A percentile compares a stretch with the other conserved stretches of the same genome.
Conservation (phyloP, 2,113 vertebrate genomes). For the Scortum barcoo region DNA sequence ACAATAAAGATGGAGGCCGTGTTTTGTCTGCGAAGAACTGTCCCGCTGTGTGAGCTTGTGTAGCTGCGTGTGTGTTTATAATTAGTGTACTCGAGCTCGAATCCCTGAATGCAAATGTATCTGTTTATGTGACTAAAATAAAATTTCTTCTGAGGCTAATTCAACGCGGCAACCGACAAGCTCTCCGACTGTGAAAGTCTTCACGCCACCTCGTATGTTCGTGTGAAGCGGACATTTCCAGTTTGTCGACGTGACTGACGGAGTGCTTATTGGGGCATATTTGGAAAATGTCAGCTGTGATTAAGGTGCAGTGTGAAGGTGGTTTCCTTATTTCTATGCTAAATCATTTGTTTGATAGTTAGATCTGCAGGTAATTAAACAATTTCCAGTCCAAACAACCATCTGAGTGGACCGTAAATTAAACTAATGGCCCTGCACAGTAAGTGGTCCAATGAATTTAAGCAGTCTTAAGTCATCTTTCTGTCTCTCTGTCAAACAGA, state of each 20-base stretch:
- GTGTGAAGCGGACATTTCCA: constrained; percentile 25
- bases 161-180: background rate
- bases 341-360: constrained; percentile 25
- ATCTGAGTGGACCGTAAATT: constrained; percentile 34
- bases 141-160: constrained; percentile 11
- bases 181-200: constrained; percentile 2
- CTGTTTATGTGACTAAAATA: constrained; percentile 25
- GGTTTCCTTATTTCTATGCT: background rate
- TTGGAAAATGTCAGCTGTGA: background rate
- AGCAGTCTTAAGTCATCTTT: constrained; percentile 39
- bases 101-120: constrained; percentile 26
- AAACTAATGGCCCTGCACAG: constrained; percentile 38
- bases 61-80: constrained; percentile 11
- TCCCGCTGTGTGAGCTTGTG: constrained; percentile 11
- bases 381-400: constrained; percentile 38
- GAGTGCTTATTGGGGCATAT: background rate
- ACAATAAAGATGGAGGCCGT: constrained; percentile 34
- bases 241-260: constrained; percentile 1
- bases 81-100: constrained; percentile 13
- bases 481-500: constrained; percentile 46
- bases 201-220: background rate
- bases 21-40: background rate
- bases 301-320: background rate
- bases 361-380: constrained; percentile 49
- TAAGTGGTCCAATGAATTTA: constrained; percentile 11